Evolutionary conservation across 2,797 vertebrate species (phyloP), one percentile per base, ranked within the genome.

Genomic region (Vireo griseus): DNA sequence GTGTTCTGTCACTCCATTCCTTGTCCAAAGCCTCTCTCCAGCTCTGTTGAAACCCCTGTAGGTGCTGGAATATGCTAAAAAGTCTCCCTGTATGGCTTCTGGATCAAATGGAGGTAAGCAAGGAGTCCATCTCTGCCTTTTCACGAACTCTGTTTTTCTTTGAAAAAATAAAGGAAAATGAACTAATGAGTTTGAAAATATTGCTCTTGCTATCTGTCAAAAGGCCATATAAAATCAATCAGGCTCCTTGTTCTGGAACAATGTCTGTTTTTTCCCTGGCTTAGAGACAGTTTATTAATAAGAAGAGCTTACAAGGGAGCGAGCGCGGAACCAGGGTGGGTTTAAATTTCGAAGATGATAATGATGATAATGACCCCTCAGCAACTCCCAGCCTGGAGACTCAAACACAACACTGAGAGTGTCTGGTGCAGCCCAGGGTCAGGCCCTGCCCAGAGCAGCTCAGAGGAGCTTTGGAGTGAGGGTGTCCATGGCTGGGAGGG

Each of bases 401-500:
- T 47, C 31, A 7, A 55, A 22, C 33, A 33, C 35, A 68, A 16
- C 66, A 19, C 54, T 51, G 3, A 0, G 31, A 45, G 79, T n/a
- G 31, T 6, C 44, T 31, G 6, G 19, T 37, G 62, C 20, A 40
- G 33, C 1, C 39, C 50, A 65, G 55, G 55, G 3, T 33, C 54
- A 0, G 4, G 22, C 4, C 6, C 29, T 84, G 47, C 83, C 73
- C 39, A 28, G 2, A n/a, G 54, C 67, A 66, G 63, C 72, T 42
- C 3, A 0, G 26, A 35, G 59, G 44, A 74, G 31, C 5, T 0
- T 1, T 8, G 72, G 40, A 6, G 11, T 0, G 0, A 25, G 45
- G 8, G 17, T 21, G 59, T 89, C 93, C 40, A 0, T 2, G 33
- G 58, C 9, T 4, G 18, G 91, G 81, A 85, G 67, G 84, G 76